Evolutionary conservation across 2,797 vertebrate species (phyloP).

Genomic region (Gephyroberyx darwinii): DNA sequence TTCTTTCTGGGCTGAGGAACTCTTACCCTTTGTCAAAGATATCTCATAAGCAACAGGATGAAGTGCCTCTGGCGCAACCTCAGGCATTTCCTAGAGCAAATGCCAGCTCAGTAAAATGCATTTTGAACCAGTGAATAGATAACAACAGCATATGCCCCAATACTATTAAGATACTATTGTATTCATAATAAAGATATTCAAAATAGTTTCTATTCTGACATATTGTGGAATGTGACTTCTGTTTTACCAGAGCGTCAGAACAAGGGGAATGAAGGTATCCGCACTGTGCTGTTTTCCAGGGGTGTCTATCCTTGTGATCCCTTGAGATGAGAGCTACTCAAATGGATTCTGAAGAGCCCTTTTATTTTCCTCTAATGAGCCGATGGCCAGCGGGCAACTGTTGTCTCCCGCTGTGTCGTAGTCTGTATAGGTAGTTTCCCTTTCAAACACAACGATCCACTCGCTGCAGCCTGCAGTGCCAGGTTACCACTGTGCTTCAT

Average conservation of each 20-base stretch:
- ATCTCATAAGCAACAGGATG: conserved; percentile 35
- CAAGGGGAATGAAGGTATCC: conserved; percentile 4
- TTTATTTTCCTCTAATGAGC: conserved; percentile 77
- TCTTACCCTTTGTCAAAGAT: conserved; percentile 24
- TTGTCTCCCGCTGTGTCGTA: conserved; percentile 72
- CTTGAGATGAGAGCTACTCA: conserved; percentile 51
- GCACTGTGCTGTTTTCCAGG: conserved; percentile 33
- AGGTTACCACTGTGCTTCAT: conserved; percentile 59
- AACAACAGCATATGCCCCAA: conserved; percentile 16
- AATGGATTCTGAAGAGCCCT: conserved; percentile 60
- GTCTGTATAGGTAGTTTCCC: conserved; percentile 72
- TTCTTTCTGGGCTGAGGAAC: conserved; percentile 15
- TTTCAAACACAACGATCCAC: conserved; percentile 70
- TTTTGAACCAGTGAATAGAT: conserved; percentile 45
- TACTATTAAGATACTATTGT: conserved; percentile 17
- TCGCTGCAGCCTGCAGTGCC: conserved; percentile 56
- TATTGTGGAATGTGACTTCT: not conserved
- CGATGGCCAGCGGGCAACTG: conserved; percentile 71
- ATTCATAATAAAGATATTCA: conserved; percentile 27
- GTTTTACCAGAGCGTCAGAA: conserved; percentile 24
- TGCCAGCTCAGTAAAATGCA: conserved; percentile 63
- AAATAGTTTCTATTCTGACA: conserved; percentile 20
- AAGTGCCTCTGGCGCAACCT: conserved; percentile 54
- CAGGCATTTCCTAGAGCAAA: conserved; percentile 58
- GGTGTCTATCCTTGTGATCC: conserved; percentile 38